Evolutionary conservation across 2,797 vertebrate genomes (phyloP).

Genomic region (Mormyrus hasselquistii): DNA sequence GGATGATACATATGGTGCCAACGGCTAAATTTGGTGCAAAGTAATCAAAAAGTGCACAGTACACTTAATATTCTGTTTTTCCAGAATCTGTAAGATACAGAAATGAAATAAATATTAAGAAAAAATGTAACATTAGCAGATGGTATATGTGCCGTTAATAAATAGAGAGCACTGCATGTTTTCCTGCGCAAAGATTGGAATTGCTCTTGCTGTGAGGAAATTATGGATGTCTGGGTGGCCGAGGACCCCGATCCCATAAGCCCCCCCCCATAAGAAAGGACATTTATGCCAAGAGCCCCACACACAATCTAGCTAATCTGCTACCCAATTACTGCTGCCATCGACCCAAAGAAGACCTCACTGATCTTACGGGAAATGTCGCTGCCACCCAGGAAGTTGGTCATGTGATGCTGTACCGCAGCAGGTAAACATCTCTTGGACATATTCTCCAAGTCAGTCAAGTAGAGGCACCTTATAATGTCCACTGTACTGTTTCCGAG

Average conservation of each 20-base stretch:
- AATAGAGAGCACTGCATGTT: background rate
- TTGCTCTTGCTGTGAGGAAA: background rate
- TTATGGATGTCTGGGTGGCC: background rate
- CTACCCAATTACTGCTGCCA: background rate
- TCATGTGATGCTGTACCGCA: background rate
- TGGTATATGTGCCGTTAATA: background rate
- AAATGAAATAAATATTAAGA: background rate
- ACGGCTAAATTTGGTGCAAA: background rate
- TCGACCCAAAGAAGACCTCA: background rate
- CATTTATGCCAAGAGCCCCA: background rate
- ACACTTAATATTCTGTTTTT: too few relatives aligned
- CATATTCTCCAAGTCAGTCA: background rate
- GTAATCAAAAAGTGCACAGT: background rate
- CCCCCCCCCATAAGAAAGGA: background rate
- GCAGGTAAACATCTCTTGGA: background rate
- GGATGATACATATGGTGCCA: background rate
- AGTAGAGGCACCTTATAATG: background rate
- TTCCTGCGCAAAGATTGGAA: background rate
- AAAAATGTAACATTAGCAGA: background rate
- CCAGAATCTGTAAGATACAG: too few relatives aligned
- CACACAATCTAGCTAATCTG: background rate
- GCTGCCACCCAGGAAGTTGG: background rate
- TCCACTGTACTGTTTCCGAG: background rate
- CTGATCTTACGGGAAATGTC: background rate
- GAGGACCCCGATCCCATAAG: background rate